Conservation (phyloP, 64 coral and sea anemone genomes). For the Acropora tenuis region DNA sequence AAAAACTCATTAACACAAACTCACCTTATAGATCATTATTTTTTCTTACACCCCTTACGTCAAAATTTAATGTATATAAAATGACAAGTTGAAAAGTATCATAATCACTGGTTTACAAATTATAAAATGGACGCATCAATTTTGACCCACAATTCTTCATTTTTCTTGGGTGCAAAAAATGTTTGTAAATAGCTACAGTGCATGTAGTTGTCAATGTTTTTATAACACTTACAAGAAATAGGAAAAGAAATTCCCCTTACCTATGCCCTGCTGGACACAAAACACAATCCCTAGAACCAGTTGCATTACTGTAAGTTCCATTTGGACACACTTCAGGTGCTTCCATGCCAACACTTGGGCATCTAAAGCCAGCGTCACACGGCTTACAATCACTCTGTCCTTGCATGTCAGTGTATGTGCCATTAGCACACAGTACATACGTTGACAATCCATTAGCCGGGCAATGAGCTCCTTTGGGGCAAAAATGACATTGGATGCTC, state of each 20-base stretch:
- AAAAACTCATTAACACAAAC: too few relatives aligned
- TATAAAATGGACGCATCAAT: too few relatives aligned
- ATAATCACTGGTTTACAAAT: too few relatives aligned
- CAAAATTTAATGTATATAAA: too few relatives aligned
- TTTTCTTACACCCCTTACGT: too few relatives aligned
- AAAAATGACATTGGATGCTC: constrained; percentile 52
- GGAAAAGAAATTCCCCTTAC: neutral
- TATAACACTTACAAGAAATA: too few relatives aligned
- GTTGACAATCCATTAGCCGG: neutral
- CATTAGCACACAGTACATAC: constrained; percentile 15
- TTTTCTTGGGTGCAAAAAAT: too few relatives aligned
- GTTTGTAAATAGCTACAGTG: too few relatives aligned
- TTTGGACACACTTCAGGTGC: constrained; percentile 5
- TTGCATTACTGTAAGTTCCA: constrained; percentile 40
- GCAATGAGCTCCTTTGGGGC: constrained; percentile 72
- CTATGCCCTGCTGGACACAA: constrained; percentile 49
- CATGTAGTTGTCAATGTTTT: too few relatives aligned
- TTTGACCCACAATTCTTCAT: too few relatives aligned
- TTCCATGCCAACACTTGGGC: constrained; percentile 38
- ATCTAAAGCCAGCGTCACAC: constrained; percentile 40
- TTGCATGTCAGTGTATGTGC: constrained; percentile 22
- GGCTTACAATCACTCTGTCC: constrained; percentile 27
- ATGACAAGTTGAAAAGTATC: too few relatives aligned
- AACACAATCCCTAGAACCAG: constrained; percentile 24
- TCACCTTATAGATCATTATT: too few relatives aligned